A percentile compares a stretch with the other conserved stretches of the same genome.
Evolutionary conservation across 2,113 vertebrate species (phyloP).

Genomic region (Galeopterus variegatus): DNA sequence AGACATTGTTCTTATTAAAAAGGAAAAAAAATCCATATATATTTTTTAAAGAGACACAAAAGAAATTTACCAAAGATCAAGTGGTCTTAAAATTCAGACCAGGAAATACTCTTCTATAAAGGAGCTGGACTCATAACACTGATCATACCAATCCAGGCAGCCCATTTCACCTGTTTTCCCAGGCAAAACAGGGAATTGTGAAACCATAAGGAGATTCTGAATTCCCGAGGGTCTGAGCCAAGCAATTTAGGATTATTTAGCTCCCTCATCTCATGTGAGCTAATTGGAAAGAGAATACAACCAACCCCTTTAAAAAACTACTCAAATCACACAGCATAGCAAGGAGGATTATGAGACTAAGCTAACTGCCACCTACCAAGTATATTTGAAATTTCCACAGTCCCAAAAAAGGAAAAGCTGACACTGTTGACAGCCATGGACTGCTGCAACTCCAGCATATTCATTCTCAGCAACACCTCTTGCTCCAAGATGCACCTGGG

Average conservation of each 20-base stretch:
- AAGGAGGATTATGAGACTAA: background rate
- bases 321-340: background rate
- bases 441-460: accelerated
- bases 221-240: background rate
- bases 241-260: background rate
- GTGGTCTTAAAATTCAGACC: background rate
- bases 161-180: background rate
- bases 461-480: background rate
- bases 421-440: background rate
- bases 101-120: background rate
- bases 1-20: background rate
- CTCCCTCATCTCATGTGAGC: background rate
- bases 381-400: background rate
- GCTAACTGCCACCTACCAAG: background rate
- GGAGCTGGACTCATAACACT: background rate
- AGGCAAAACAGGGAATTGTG: background rate
- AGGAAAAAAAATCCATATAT: background rate
- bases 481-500: background rate
- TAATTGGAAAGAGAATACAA: background rate
- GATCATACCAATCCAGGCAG: background rate
- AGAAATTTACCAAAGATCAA: background rate
- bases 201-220: background rate
- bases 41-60: conserved; percentile 1
- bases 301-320: background rate
- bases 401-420: background rate